phyloP scores from a whole-genome alignment of 2,113 vertebrate genomes.

The Talpa occidentalis region DNA sequence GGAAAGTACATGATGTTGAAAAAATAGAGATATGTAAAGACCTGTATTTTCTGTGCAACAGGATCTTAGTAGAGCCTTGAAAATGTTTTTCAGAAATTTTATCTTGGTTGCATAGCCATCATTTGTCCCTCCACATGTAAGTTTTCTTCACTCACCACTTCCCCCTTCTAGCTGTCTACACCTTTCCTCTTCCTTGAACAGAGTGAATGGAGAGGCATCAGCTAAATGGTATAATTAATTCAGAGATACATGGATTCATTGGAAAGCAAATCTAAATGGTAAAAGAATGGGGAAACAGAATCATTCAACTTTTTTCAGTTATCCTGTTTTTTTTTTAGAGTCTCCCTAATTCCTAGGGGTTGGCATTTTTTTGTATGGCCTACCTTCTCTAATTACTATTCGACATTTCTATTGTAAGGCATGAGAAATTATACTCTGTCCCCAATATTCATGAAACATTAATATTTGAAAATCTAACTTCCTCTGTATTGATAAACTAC shows the following conservation, averaged over 20 bases:
- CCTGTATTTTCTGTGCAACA: not conserved
- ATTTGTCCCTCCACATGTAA: not conserved
- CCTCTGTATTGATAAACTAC: not conserved
- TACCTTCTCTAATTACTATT: not conserved
- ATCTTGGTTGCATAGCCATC: not conserved
- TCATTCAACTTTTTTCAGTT: not conserved
- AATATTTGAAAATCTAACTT: not conserved
- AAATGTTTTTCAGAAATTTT: not conserved
- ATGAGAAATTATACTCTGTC: not conserved
- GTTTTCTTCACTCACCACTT: not conserved
- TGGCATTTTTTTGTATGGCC: not conserved
- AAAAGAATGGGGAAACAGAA: not conserved
- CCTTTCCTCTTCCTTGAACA: not conserved
- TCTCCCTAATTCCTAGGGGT: not conserved
- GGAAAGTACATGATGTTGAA: not conserved
- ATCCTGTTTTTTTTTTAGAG: not conserved
- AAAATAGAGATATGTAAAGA: not conserved
- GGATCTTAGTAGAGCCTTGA: not conserved
- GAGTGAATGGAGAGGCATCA: not conserved
- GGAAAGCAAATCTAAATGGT: not conserved
- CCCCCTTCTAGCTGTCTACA: not conserved
- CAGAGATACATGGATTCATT: not conserved
- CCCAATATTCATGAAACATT: not conserved
- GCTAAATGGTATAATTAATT: not conserved
- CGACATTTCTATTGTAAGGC: not conserved